Conservation (phyloP, 1,140 invertebrate species). For the Pristionchus pacificus region DNA sequence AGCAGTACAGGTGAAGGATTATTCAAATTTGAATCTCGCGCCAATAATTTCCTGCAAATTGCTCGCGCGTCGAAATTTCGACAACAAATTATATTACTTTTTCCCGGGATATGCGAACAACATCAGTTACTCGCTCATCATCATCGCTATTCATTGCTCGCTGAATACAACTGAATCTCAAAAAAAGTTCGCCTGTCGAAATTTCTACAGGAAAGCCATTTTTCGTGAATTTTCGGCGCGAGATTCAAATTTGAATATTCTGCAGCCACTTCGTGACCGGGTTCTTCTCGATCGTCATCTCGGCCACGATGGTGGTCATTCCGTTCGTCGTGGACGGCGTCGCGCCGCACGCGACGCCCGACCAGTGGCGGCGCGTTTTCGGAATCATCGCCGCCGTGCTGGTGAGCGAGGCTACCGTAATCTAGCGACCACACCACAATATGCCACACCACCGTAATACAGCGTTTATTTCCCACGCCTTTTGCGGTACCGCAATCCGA, state of each 20-base stretch:
- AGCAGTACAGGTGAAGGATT: conserved; percentile 1
- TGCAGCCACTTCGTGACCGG: conserved; percentile 19
- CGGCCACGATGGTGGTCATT: conserved; percentile 32
- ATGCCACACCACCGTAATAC: too few species aligned
- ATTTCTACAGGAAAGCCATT: conserved; percentile 22
- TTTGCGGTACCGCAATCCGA: too few species aligned
- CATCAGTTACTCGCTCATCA: too few species aligned
- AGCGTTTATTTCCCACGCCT: too few species aligned
- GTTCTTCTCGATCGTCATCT: conserved; percentile 35
- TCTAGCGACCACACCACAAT: too few species aligned
- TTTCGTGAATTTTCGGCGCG: conserved; percentile 19
- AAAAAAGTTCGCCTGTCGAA: not conserved
- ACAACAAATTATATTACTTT: not conserved
- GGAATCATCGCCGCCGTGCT: conserved; percentile 20
- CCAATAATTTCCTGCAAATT: not conserved
- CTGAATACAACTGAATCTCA: too few species aligned
- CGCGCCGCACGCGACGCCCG: conserved; percentile 40
- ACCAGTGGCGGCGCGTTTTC: conserved; percentile 39
- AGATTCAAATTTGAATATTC: conserved; percentile 10
- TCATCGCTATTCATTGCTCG: too few species aligned
- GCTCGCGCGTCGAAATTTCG: not conserved
- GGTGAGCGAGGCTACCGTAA: too few species aligned
- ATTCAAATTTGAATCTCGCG: not conserved
- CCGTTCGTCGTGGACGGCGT: conserved; percentile 35
- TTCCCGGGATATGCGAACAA: not conserved